Base-by-base conservation (phyloP, 2,113 vertebrate species). In the Limnothrissa miodon region DNA sequence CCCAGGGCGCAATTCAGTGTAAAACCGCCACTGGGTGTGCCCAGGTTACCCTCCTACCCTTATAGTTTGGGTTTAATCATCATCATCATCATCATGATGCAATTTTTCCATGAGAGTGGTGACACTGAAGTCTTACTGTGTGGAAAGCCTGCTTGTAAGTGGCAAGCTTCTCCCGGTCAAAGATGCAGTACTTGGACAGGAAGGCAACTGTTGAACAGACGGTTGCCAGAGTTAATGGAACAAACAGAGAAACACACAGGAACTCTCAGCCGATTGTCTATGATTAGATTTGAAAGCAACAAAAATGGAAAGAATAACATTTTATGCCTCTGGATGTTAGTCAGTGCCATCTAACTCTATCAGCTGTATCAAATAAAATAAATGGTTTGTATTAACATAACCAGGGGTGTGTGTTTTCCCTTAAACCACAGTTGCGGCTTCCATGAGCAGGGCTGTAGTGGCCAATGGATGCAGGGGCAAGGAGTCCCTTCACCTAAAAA, bases 141-240 rank as follows among this genome's bases (percentile, higher is more conserved):
- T 74, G 66, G 96, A 99, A 99, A 94, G 94, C 95, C 90, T 93
- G 96, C 97, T 97, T 97, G 95, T 99, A 93, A 88, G 92, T 91
- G 0, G 93, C 94, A 94, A 98, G 90, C 94, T 96, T 97, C 94
- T 98, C 95, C 90, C 93, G 93, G 92, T 94, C 96, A 94, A 98
- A 97, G 93, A 99, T 96, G 92, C 95, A 94, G 90, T 93, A 96
- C 94, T 97, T 97, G 94, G 96, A 96, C 95, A 98, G 95, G 94
- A 99, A 98, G 95, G 97, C 93, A 91, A 96, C 95, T 94, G 94
- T 29, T 29, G 9, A 62, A 62, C 23, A 62, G 29, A 36, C 36
- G 66, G 33, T 74, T 33, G 19, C 15, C 29, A 74, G 0, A 9
- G 66, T 74, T 36, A 74, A 29, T 39, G 89, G 2, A 2, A 42